These are phyloP conservation scores for Agonopterix subpropinquella DNA, from an alignment of 2,888 invertebrate genomes.

Conservation along the genomic window DNA sequence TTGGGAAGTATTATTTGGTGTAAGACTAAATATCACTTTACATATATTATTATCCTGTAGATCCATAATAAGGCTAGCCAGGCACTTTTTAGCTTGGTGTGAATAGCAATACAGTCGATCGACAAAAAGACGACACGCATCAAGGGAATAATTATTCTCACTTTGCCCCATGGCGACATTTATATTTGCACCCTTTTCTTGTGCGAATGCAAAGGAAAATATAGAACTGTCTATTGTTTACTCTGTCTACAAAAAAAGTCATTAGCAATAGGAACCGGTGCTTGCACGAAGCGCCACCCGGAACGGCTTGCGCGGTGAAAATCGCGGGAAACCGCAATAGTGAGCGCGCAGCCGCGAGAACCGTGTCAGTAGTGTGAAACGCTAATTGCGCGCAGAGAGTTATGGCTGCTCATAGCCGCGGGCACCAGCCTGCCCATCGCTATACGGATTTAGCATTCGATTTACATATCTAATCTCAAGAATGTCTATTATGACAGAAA, in stretches of 20 bases:
- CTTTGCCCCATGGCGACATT: too few species aligned
- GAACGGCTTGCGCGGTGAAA: conserved; percentile 70
- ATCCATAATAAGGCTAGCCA: too few species aligned
- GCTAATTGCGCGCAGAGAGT: conserved; percentile 15
- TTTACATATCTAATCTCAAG: conserved; percentile 7
- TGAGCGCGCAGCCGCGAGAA: conserved; percentile 57
- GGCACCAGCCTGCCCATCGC: not conserved
- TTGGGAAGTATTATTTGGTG: too few species aligned
- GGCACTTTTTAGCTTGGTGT: too few species aligned
- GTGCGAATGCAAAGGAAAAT: too few species aligned
- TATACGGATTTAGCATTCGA: conserved; percentile 5
- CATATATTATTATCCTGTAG: too few species aligned
- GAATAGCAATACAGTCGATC: too few species aligned
- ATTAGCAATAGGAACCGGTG: conserved; percentile 56
- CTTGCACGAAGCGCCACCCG: conserved; percentile 64
- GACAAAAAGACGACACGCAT: too few species aligned
- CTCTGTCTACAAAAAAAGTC: conserved; percentile 25
- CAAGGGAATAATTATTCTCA: too few species aligned
- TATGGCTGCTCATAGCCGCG: conserved; percentile 7
- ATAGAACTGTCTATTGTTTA: too few species aligned
- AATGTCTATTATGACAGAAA: conserved; percentile 1
- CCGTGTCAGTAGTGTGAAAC: conserved; percentile 74
- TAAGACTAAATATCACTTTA: too few species aligned
- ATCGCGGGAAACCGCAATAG: conserved; percentile 72
- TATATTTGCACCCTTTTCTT: too few species aligned